Evolutionary conservation across 2,888 invertebrate species (phyloP).

Genomic region (Patella depressa): DNA sequence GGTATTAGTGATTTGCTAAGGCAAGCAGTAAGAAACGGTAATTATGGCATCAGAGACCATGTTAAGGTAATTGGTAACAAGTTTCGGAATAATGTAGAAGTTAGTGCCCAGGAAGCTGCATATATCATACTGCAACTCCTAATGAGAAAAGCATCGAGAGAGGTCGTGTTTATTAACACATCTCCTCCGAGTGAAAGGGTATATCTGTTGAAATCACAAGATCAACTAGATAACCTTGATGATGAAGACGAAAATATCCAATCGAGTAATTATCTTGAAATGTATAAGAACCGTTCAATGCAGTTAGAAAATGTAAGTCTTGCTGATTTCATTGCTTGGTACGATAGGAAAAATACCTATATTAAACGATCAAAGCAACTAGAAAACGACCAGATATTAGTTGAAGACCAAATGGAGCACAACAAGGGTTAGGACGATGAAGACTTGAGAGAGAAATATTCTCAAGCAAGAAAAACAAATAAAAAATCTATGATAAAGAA

Average conservation of each 20-base stretch:
- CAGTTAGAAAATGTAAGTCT: constrained; percentile 27
- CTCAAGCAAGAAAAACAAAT: constrained; percentile 26
- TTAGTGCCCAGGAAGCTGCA: constrained; percentile 55
- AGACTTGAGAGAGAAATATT: constrained; percentile 12
- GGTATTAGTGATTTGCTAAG: constrained; percentile 43
- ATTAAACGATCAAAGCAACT: not conserved
- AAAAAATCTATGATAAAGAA: constrained; percentile 17
- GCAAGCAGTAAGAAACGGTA: constrained; percentile 34
- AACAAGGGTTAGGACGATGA: constrained; percentile 23
- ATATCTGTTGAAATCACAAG: no score
- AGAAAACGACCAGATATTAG: not conserved
- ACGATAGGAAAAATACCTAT: constrained; percentile 14
- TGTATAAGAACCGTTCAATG: constrained; percentile 38
- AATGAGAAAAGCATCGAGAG: constrained; percentile 37
- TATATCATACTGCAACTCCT: constrained; percentile 47
- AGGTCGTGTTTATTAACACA: constrained; percentile 46
- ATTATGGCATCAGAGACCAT: constrained; percentile 28
- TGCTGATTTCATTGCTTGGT: constrained; percentile 37
- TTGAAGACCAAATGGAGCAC: no score
- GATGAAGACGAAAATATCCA: constrained; percentile 29
- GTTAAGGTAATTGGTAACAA: constrained; percentile 11
- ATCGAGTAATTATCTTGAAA: constrained; percentile 29
- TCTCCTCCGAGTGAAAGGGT: no score
- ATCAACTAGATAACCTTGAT: no score
- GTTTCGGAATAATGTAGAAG: constrained; percentile 32